These are phyloP conservation scores for Spheniscus mendiculus DNA, from an alignment of 2,113 vertebrate species.

Conservation along the genomic window DNA sequence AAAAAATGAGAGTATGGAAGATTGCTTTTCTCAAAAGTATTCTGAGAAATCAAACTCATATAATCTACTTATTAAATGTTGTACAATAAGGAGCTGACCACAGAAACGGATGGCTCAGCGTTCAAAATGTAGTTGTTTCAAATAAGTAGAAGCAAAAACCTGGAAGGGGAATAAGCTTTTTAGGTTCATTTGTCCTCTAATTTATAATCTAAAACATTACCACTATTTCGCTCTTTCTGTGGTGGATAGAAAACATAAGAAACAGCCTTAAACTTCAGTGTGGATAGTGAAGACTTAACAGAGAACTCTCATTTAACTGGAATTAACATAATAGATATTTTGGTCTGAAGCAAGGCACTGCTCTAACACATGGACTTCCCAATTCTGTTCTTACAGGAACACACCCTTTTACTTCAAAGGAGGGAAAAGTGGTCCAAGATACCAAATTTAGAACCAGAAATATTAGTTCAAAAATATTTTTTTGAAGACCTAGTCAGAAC, in stretches of 20 bases:
- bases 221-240: not conserved
- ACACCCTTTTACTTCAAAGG: not conserved
- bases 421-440: not conserved
- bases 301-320: not conserved
- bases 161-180: not conserved
- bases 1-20: not conserved
- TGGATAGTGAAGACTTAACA: not conserved
- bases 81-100: not conserved
- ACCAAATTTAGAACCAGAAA: not conserved
- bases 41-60: not conserved
- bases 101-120: not conserved
- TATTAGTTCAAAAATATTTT: not conserved
- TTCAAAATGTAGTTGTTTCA: not conserved
- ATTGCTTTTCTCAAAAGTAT: not conserved
- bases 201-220: not conserved
- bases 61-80: not conserved
- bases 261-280: not conserved
- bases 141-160: not conserved
- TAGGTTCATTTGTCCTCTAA: not conserved
- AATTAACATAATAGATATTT: not conserved
- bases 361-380: not conserved
- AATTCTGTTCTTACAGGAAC: not conserved
- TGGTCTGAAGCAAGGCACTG: not conserved
- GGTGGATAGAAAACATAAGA: not conserved
- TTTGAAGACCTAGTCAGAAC: not conserved